Evolutionary conservation across 2,113 vertebrate species (phyloP), one percentile per base, ranked within the genome.

Genomic region (Pomatorhinus ruficollis): DNA sequence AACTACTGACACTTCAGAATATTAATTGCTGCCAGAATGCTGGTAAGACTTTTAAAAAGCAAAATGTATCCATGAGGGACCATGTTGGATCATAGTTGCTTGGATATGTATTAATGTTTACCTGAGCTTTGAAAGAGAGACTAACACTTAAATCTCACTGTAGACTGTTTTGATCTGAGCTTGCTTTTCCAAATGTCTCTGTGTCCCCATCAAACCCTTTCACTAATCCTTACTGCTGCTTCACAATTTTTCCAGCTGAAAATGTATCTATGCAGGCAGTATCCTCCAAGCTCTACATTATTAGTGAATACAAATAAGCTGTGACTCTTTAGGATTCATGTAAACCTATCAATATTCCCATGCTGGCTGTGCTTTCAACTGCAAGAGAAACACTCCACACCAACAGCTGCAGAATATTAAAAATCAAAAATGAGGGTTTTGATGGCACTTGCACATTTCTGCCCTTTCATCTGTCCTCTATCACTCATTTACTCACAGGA

Each of bases 381-480:
- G 83, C 33, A 88, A 78, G 39, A 79, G 64, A 80, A 92, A 86
- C 2, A 6, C 70, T 85, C 17, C 71, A 80, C 0, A 7, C 49
- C 31, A 92, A 72, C 79, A 91, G 65, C 68, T 97, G 86, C 66
- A 87, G 80, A 91, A 90, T 80, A 95, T 88, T 90, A 88, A 91
- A 95, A 92, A 53, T 82, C 72, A 89, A 77, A 88, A 83, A 74
- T 57, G 13, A 91, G 63, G 15, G 24, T 4, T 87, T 94, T 94
- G 54, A 92, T 87, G 89, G 90, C 76, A 79, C 76, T 91, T 77
- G 27, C 57, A 88, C 39, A 78, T 87, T 91, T 71, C 65, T 90
- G 40, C 90, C 88, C 86, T 94, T 96, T 96, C 65, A 90, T 93
- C 57, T 93, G 81, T 70, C 74, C 77, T 91, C 94, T 87, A 72